phyloP scores from a whole-genome alignment of 2,797 vertebrate species.

The Valencia hispanica region DNA sequence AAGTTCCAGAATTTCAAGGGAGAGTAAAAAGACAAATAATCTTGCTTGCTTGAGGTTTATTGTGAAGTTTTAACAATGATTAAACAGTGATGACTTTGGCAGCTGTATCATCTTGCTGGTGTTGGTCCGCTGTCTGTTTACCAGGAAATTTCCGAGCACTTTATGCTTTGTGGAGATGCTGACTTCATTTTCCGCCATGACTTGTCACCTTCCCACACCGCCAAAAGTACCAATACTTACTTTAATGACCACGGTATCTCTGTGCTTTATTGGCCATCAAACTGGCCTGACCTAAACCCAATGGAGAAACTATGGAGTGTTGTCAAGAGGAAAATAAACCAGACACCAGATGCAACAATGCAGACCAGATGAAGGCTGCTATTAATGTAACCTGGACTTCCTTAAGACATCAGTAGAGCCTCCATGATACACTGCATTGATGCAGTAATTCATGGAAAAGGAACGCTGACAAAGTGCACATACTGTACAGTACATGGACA shows the following conservation, averaged over 20 bases:
- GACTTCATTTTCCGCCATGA: not conserved
- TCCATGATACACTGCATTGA: not conserved
- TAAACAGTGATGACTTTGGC: not conserved
- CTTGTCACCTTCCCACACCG: not conserved
- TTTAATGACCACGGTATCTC: not conserved
- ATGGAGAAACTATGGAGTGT: not conserved
- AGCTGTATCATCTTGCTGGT: not conserved
- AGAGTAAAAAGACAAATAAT: not conserved
- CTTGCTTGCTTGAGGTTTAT: not conserved
- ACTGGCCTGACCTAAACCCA: not conserved
- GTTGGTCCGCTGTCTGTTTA: not conserved
- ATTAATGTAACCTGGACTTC: not conserved
- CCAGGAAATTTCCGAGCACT: not conserved
- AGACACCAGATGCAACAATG: not conserved
- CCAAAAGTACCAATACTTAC: not conserved
- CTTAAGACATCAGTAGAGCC: not conserved
- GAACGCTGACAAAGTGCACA: not conserved
- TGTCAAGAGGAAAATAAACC: not conserved
- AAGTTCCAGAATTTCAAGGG: not conserved
- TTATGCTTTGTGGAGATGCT: not conserved
- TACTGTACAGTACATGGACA: not conserved
- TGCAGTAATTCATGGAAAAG: not conserved
- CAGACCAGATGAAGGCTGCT: not conserved
- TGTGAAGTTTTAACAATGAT: not conserved
- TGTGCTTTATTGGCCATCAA: not conserved